Conservation (phyloP, 92 coral and sea anemone genomes). For the Meandrina meandrites region DNA sequence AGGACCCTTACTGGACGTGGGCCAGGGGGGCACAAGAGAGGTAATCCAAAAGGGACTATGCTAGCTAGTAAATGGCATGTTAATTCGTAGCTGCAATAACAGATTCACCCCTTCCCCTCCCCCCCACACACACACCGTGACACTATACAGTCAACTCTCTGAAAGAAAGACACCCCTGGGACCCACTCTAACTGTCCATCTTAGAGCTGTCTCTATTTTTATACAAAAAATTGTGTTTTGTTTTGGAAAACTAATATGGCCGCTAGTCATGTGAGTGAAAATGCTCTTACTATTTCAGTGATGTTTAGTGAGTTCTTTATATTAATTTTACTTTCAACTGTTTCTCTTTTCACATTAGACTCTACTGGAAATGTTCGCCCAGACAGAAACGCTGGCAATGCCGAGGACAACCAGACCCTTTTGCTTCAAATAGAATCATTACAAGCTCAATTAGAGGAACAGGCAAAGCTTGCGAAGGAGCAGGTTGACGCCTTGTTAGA, state of each 20-base stretch:
- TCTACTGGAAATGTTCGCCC: constrained; percentile 69
- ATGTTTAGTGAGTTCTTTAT: too few relatives aligned
- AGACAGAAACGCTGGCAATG: constrained; percentile 27
- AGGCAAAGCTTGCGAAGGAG: constrained; percentile 91
- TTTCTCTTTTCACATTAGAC: constrained; percentile 8
- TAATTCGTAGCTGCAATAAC: not conserved
- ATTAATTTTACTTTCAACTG: not conserved
- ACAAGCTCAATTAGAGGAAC: constrained; percentile 96
- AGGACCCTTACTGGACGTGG: constrained; percentile 79
- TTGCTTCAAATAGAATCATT: constrained; percentile 92
- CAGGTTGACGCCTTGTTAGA: constrained; percentile 88
- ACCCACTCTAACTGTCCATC: too few relatives aligned
- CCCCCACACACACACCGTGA: too few relatives aligned
- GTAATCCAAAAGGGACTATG: constrained; percentile 23
- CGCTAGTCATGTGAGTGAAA: too few relatives aligned
- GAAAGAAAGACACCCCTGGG: too few relatives aligned
- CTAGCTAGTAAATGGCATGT: not conserved
- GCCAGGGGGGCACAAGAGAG: constrained; percentile 98
- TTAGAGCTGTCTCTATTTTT: too few relatives aligned
- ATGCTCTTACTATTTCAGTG: too few relatives aligned
- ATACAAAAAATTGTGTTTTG: too few relatives aligned
- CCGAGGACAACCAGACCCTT: constrained; percentile 83
- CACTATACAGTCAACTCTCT: too few relatives aligned
- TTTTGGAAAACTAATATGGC: too few relatives aligned
- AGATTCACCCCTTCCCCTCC: not conserved